Conservation (phyloP, 1,140 invertebrate species). For the Fopius arisanus region DNA sequence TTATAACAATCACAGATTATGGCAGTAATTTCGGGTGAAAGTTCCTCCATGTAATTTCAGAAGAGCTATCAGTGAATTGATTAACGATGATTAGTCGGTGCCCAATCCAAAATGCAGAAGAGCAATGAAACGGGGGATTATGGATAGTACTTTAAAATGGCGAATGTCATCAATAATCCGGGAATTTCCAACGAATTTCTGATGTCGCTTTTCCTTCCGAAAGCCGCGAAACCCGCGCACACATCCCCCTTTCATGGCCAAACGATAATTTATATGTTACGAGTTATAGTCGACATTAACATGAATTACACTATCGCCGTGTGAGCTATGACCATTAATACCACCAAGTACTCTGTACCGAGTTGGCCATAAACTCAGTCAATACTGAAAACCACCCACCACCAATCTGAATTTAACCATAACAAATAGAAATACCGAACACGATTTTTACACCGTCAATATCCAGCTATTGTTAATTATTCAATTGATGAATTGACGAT, state of each 20-base stretch:
- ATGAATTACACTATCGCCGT: constrained; percentile 37
- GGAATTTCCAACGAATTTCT: not conserved
- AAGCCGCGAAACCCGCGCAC: not conserved
- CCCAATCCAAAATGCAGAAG: constrained; percentile 11
- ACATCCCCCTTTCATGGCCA: not conserved
- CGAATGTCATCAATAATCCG: not conserved
- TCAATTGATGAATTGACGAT: not conserved
- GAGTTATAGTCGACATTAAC: constrained; percentile 37
- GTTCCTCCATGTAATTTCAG: not conserved
- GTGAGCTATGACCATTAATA: constrained; percentile 32
- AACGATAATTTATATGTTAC: constrained; percentile 35
- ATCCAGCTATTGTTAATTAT: not conserved
- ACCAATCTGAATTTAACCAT: not conserved
- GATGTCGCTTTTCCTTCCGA: not conserved
- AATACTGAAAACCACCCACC: not conserved
- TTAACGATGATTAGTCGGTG: not conserved
- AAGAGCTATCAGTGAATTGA: not conserved
- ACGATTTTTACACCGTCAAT: not conserved
- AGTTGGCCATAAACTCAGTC: not conserved
- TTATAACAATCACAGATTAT: too few relatives aligned
- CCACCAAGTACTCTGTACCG: constrained; percentile 5
- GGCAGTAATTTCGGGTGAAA: not conserved
- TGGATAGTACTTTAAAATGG: not conserved
- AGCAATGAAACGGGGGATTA: constrained; percentile 36
- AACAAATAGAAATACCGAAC: not conserved